Percentiles rank a stretch among this genome's conserved stretches.
phyloP scores from a whole-genome alignment of 2,113 vertebrate genomes.

The Entomyzon cyanotis region DNA sequence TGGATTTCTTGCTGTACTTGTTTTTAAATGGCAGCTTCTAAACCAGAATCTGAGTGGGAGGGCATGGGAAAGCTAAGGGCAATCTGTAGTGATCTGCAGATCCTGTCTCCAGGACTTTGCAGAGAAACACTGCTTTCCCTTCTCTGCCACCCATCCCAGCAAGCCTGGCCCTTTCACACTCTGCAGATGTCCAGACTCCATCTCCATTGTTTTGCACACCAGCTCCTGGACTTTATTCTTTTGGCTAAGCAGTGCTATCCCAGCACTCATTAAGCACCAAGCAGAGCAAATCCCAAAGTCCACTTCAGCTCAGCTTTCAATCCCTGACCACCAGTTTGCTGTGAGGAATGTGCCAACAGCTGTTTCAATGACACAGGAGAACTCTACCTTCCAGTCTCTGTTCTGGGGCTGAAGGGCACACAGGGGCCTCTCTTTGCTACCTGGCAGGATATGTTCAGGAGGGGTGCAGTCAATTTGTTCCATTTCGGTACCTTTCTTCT shows the following conservation, averaged over 20 bases:
- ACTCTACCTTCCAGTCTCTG: conserved; percentile 94
- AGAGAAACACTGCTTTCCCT: not conserved
- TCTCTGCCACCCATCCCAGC: not conserved
- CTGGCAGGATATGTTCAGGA: conserved; percentile 95
- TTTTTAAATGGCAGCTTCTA: conserved; percentile 32
- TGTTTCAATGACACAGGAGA: not conserved
- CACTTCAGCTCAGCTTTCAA: not conserved
- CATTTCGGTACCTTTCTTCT: conserved; percentile 92
- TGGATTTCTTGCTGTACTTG: conserved; percentile 39
- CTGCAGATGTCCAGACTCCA: not conserved
- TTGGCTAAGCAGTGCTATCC: not conserved
- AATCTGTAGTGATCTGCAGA: not conserved
- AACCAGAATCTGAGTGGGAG: not conserved
- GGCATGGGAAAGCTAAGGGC: not conserved
- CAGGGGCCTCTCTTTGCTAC: conserved; percentile 92
- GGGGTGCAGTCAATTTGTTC: conserved; percentile 99
- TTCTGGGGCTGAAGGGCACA: conserved; percentile 95
- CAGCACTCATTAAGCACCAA: not conserved
- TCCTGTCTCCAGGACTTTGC: not conserved
- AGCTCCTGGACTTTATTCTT: conserved; percentile 50
- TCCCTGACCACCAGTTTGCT: conserved; percentile 4
- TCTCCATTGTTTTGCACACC: not conserved
- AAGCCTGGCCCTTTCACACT: not conserved
- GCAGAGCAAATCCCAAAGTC: conserved; percentile 58
- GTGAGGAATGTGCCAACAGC: not conserved